These are phyloP conservation scores for Mesocricetus auratus DNA, from an alignment of 2,113 vertebrate species.

Conservation along the genomic window DNA sequence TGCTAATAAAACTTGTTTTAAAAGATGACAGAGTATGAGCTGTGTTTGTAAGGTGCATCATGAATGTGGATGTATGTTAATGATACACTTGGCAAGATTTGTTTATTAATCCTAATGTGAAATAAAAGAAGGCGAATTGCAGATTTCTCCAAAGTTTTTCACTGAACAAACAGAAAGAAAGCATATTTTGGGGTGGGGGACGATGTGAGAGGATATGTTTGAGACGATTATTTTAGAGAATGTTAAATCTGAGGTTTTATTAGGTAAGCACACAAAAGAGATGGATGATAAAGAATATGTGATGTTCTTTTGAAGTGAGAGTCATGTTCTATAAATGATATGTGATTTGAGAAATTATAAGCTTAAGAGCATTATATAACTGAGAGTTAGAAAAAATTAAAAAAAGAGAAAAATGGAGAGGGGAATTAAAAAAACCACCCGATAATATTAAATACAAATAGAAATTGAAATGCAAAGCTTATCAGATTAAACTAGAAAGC, in stretches of 20 bases:
- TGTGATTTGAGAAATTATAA: background rate
- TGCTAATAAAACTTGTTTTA: background rate
- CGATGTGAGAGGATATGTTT: background rate
- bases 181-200: background rate
- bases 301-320: background rate
- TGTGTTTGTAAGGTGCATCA: background rate
- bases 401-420: background rate
- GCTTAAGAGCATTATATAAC: background rate
- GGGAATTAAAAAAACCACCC: background rate
- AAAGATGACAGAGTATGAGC: background rate
- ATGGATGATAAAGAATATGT: background rate
- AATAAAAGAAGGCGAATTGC: background rate
- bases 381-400: background rate
- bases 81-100: background rate
- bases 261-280: background rate
- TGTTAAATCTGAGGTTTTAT: background rate
- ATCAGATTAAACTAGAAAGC: background rate
- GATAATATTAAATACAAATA: background rate
- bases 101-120: background rate
- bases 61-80: conserved; percentile 26
- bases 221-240: conserved; percentile 21
- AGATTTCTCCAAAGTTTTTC: background rate
- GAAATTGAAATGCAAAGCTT: background rate
- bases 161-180: background rate
- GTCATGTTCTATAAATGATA: background rate